Percentiles rank a stretch among this genome's conserved stretches.
Conservation (phyloP, 2,797 vertebrate species). For the Mionectes olivaceus region DNA sequence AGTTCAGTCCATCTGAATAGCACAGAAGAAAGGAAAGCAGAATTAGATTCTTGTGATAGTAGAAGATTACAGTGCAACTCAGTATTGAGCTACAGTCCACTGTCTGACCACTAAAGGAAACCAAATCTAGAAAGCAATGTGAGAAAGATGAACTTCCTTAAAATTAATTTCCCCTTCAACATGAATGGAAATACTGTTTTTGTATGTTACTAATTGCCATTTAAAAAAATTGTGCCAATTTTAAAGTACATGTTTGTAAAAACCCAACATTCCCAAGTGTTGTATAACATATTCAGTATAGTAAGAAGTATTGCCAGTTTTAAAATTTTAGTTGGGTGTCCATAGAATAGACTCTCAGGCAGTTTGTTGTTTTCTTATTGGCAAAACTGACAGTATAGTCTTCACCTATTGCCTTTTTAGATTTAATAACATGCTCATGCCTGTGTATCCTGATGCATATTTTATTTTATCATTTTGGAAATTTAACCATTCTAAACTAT, state of each 20-base stretch:
- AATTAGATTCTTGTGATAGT: constrained; percentile 7
- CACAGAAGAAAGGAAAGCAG: not conserved
- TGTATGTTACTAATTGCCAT: constrained; percentile 61
- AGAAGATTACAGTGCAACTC: not conserved
- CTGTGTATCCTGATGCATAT: constrained; percentile 4
- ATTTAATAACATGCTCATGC: constrained; percentile 2
- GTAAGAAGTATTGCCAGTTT: constrained; percentile 74
- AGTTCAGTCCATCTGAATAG: not conserved
- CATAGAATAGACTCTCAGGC: constrained; percentile 32
- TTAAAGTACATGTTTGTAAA: constrained; percentile 61
- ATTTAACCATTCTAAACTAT: not conserved
- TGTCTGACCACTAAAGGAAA: constrained; percentile 47
- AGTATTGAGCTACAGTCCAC: constrained; percentile 26
- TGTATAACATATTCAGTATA: constrained; percentile 56
- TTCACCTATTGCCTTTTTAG: constrained; percentile 65
- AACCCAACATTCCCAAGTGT: constrained; percentile 64
- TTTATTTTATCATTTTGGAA: constrained; percentile 11
- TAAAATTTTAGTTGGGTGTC: constrained; percentile 65
- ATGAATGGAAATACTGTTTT: constrained; percentile 42
- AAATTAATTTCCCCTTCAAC: not conserved
- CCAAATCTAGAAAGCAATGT: constrained; percentile 45
- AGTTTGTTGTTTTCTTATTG: constrained; percentile 50
- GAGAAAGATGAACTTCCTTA: constrained; percentile 43
- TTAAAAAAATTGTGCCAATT: constrained; percentile 76
- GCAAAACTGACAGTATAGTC: constrained; percentile 45